Percentiles rank a stretch among this genome's conserved stretches.
Evolutionary conservation across 2,113 vertebrate species (phyloP).

Genomic region (Syngnathoides biaculeatus): DNA sequence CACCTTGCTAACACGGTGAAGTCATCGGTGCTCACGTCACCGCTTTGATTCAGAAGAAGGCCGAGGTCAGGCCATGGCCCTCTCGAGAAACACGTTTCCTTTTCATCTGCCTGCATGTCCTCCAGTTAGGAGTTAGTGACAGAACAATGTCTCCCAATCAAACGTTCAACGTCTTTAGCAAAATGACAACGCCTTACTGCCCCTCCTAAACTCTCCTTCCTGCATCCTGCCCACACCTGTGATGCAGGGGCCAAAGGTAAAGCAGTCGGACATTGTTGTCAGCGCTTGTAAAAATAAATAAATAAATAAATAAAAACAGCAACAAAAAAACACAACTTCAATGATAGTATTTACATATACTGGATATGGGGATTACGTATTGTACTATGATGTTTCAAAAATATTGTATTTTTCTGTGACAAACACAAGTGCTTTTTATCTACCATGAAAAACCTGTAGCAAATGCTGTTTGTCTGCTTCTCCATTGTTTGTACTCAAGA

Average conservation of each 20-base stretch:
- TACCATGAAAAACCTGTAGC: slow-evolving; percentile 61
- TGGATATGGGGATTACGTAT: slow-evolving; percentile 54
- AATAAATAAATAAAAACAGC: no score
- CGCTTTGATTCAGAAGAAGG: slow-evolving; percentile 44
- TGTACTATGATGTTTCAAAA: slow-evolving; percentile 64
- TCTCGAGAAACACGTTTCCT: slow-evolving; percentile 15
- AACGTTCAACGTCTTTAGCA: slow-evolving; percentile 38
- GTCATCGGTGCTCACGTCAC: slow-evolving; percentile 46
- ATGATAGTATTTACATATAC: slow-evolving; percentile 42
- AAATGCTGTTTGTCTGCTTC: slow-evolving; percentile 58
- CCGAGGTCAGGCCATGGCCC: slow-evolving; percentile 36
- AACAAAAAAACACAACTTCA: slow-evolving; percentile 14
- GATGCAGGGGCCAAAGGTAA: slow-evolving; percentile 12
- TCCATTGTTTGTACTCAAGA: slow-evolving; percentile 55
- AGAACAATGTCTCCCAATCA: slow-evolving; percentile 37
- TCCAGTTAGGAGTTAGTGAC: slow-evolving; percentile 34
- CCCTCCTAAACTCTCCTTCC: neutral
- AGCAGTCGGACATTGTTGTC: slow-evolving; percentile 13
- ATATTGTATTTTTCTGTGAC: slow-evolving; percentile 55
- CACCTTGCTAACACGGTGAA: slow-evolving; percentile 49
- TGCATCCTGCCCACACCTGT: neutral
- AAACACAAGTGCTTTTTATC: slow-evolving; percentile 77
- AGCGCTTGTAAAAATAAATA: slow-evolving; percentile 40
- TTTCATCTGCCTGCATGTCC: slow-evolving; percentile 29
- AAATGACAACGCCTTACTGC: slow-evolving; percentile 25